Base-by-base conservation (phyloP, 2,797 vertebrate genomes). In the Artibeus jamaicensis region DNA sequence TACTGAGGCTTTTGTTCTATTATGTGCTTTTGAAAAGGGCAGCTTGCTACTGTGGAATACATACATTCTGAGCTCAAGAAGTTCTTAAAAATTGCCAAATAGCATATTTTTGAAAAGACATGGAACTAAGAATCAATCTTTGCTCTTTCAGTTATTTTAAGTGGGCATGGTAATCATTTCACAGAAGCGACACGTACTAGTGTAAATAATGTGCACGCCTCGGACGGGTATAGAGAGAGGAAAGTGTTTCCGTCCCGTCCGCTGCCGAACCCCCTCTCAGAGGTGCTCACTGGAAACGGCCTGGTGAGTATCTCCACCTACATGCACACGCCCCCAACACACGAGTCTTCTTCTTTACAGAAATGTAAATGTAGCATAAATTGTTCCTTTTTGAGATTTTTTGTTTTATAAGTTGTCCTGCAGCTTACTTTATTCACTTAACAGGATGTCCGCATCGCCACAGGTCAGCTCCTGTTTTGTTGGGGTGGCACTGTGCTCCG, bases 381-480 rank as follows among this genome's bases (percentile, higher is more conserved):
- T 9, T 8, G 3, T 55, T 76, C 59, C n/a, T 59, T n/a, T 65
- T 65, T 34, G 19, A 65, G 62, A 16, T 19, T 34, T 34, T 68
- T n/a, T n/a, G 6, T 34, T 37, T 34, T 79, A 42, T 50, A 78
- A 82, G 65, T 5, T 5, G 1, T 71, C 59, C 59, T 39, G 15
- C n/a, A 84, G 65, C 18, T 86, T 79, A 24, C 37, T 62, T 59
- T 86, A 34, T 11, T 65, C 74, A 86, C 34, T 65, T 74, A 79
- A 73, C 46, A 55, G 82, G 85, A 71, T 26, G 22, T 53, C 78
- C 73, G 5, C 9, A 55, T 77, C 5, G 81, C 89, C 59, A 26
- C 37, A 87, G 55, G 90, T 86, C 50, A 87, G 53, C 81, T 94
- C 39, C 29, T 74, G 70, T 83, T 95, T 67, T 94, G 6, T 92